Conservation (phyloP, 92 coral and sea anemone species). For the Phymanthus crucifer region DNA sequence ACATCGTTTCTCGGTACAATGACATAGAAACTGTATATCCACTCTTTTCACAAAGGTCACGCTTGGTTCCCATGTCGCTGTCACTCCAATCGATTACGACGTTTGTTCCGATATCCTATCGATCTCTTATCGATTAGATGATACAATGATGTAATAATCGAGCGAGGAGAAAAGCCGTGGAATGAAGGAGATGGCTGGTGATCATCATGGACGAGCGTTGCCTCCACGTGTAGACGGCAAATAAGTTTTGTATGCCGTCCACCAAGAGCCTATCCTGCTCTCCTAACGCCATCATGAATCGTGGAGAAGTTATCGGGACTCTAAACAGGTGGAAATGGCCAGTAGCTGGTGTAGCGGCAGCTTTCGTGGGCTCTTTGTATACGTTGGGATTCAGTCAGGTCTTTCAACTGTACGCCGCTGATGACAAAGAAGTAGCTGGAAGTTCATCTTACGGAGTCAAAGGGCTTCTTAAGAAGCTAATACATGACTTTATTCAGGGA, state of each 20-base stretch:
- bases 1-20: too few relatives aligned
- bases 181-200: conserved; percentile 13
- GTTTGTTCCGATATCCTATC: conserved; percentile 1
- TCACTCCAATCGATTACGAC: not conserved
- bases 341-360: conserved; percentile 82
- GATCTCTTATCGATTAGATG: not conserved
- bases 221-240: conserved; percentile 24
- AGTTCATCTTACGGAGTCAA: conserved; percentile 62
- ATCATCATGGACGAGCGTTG: conserved; percentile 12
- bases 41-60: not conserved
- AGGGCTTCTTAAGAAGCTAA: conserved; percentile 82
- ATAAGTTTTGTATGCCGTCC: conserved; percentile 20
- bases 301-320: conserved; percentile 75
- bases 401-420: conserved; percentile 61
- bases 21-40: too few relatives aligned
- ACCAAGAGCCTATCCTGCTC: conserved; percentile 7
- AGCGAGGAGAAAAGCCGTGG: not conserved
- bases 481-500: conserved; percentile 75
- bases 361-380: conserved; percentile 85
- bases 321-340: conserved; percentile 89
- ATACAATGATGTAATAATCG: conserved; percentile 19
- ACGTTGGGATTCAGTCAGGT: conserved; percentile 68
- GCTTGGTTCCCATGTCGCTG: not conserved
- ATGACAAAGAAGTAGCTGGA: conserved; percentile 52
- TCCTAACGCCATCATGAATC: conserved; percentile 58